These are phyloP conservation scores for Drosophila stalkeri DNA, from an alignment of 2,888 invertebrate genomes.

Conservation along the genomic window DNA sequence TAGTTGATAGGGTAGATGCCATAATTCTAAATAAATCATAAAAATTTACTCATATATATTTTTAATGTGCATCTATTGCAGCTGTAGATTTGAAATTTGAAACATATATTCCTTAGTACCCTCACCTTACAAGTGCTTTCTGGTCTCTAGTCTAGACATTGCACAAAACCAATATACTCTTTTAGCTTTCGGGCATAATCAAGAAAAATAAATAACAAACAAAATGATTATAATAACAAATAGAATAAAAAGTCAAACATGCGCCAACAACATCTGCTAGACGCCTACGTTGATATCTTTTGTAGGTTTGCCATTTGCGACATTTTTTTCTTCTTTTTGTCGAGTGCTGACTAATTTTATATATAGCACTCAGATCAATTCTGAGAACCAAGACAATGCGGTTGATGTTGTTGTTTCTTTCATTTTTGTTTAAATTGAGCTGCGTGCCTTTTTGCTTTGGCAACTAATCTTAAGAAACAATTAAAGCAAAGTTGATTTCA, in stretches of 20 bases:
- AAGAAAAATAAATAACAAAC: constrained; percentile 8
- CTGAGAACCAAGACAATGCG: constrained; percentile 23
- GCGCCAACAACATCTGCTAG: constrained; percentile 9
- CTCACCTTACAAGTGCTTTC: neutral
- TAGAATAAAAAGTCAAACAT: neutral
- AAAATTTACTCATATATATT: no score
- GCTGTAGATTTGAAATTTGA: no score
- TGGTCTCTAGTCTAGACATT: neutral
- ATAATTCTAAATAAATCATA: no score
- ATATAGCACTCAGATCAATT: constrained; percentile 25
- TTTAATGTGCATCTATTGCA: no score
- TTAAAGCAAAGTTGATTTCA: constrained; percentile 6
- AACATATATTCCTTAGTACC: no score
- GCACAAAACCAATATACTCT: neutral
- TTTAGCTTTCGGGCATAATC: neutral
- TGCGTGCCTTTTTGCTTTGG: constrained; percentile 3
- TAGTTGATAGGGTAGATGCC: no score
- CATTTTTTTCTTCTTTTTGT: constrained; percentile 10
- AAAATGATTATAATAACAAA: constrained; percentile 10
- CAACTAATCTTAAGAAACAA: constrained; percentile 7
- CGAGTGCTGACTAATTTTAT: constrained; percentile 41
- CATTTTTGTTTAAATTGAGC: neutral
- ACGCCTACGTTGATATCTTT: constrained; percentile 36
- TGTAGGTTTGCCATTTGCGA: constrained; percentile 16
- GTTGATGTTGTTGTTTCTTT: neutral